Evolutionary conservation across 2,113 vertebrate genomes (phyloP).

Genomic region (Hepsetus odoe): DNA sequence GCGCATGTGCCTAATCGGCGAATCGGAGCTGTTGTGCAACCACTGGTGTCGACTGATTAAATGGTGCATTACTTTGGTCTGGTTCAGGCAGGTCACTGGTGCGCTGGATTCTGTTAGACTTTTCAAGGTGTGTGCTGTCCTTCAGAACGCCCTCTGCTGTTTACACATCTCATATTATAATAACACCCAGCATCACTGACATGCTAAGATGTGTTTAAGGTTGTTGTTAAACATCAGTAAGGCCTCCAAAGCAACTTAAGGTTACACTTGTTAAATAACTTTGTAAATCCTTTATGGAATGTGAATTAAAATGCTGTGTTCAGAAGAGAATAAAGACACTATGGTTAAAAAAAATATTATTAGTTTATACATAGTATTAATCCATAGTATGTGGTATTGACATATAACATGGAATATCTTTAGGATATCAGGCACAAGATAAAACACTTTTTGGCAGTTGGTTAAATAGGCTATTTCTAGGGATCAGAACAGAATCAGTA

Average conservation of each 20-base stretch:
- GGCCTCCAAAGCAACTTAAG: not conserved
- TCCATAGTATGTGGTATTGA: too few species aligned
- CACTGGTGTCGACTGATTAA: not conserved
- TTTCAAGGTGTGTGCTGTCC: not conserved
- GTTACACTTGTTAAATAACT: not conserved
- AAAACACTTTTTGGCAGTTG: too few species aligned
- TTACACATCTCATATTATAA: not conserved
- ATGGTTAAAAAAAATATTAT: too few species aligned
- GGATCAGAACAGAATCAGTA: too few species aligned
- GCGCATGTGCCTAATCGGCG: constrained; percentile 54
- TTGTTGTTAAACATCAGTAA: not conserved
- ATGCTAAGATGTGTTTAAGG: not conserved
- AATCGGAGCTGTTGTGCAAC: not conserved
- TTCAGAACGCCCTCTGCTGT: not conserved
- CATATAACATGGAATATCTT: too few species aligned
- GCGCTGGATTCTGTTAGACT: not conserved
- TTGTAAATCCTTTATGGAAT: not conserved
- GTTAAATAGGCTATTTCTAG: too few species aligned
- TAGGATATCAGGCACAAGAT: too few species aligned
- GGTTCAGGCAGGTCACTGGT: not conserved
- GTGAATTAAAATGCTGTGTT: not conserved
- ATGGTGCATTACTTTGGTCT: not conserved
- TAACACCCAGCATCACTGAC: not conserved
- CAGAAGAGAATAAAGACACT: not conserved
- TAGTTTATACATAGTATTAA: too few species aligned